These are phyloP conservation scores for Dastarcus helophoroides DNA, from an alignment of 2,888 invertebrate species.

Conservation along the genomic window DNA sequence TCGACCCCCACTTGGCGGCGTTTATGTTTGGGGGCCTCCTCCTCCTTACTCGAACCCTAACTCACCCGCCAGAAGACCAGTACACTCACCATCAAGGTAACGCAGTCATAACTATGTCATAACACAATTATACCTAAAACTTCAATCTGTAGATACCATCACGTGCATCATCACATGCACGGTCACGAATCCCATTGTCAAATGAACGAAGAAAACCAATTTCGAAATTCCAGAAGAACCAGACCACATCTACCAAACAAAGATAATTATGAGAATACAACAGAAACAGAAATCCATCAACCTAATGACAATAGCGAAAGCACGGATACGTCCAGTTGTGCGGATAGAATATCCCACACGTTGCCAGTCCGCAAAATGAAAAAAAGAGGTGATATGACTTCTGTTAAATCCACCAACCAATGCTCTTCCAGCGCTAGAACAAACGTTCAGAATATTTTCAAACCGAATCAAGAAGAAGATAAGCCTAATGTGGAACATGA, in stretches of 20 bases:
- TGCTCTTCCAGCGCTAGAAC: conserved; percentile 28
- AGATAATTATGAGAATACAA: conserved; percentile 46
- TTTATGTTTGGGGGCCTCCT: conserved; percentile 74
- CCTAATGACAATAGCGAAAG: conserved; percentile 37
- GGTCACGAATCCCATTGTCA: conserved; percentile 36
- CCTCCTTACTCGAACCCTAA: conserved; percentile 81
- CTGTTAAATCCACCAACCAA: conserved; percentile 32
- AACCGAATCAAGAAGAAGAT: conserved; percentile 23
- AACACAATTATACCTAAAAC: background rate
- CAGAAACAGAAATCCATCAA: conserved; percentile 34
- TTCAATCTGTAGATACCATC: conserved; percentile 25
- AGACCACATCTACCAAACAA: conserved; percentile 31
- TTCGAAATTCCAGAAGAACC: conserved; percentile 26
- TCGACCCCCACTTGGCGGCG: conserved; percentile 42
- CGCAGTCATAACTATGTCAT: no score
- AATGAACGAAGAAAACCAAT: conserved; percentile 32
- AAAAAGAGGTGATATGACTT: conserved; percentile 40
- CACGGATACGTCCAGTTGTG: conserved; percentile 36
- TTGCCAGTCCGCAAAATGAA: conserved; percentile 45
- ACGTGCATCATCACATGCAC: conserved; percentile 34
- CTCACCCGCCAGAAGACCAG: conserved; percentile 47
- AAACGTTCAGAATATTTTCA: conserved; percentile 39
- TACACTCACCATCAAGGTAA: conserved; percentile 33
- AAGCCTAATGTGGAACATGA: conserved; percentile 29
- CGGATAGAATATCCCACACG: conserved; percentile 43